phyloP scores from a whole-genome alignment of 1,140 invertebrate species.

The Coptotermes formosanus region DNA sequence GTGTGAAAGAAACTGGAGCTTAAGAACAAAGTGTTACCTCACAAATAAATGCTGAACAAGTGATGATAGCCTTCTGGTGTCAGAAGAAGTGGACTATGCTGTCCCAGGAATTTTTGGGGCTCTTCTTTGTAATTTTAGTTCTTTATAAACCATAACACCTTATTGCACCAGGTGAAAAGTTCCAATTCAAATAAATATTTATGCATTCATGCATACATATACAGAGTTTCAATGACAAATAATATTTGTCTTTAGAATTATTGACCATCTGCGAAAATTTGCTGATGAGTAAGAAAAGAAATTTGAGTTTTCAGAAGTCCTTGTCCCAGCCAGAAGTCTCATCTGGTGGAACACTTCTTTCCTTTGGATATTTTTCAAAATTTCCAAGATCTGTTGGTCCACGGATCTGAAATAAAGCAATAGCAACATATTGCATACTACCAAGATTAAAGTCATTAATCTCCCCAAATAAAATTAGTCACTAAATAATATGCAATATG shows the following conservation, averaged over 20 bases:
- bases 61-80: too few species aligned
- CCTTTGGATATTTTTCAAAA: constrained; percentile 68
- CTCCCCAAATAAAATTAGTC: neutral
- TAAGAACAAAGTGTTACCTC: too few species aligned
- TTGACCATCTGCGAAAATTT: neutral
- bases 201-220: neutral
- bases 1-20: too few species aligned
- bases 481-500: too few species aligned
- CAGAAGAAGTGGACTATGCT: too few species aligned
- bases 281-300: neutral
- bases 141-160: neutral
- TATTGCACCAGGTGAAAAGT: neutral
- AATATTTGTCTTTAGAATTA: neutral
- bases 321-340: constrained; percentile 73
- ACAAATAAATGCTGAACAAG: too few species aligned
- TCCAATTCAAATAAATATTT: constrained; percentile 2
- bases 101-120: too few species aligned
- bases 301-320: constrained; percentile 55
- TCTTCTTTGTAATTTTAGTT: too few species aligned
- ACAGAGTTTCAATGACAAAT: neutral
- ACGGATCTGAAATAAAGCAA: constrained; percentile 41
- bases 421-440: neutral
- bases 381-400: constrained; percentile 62
- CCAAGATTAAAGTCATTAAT: constrained; percentile 56
- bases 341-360: constrained; percentile 62